These are phyloP conservation scores for Tromatobia lineatoria DNA, from an alignment of 2,888 invertebrate species.

Conservation along the genomic window DNA sequence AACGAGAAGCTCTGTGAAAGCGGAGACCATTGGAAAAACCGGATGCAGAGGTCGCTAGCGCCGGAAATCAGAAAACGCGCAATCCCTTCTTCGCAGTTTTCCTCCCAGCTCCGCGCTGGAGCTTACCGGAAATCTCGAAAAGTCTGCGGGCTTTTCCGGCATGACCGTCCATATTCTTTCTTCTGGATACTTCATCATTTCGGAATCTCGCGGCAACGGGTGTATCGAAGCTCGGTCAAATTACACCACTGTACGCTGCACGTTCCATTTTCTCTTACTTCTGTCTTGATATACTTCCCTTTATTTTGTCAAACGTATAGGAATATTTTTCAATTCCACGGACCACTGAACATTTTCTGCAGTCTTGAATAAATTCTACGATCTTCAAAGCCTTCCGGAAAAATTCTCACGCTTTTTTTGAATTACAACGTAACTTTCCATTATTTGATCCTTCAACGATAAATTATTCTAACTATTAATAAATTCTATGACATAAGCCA, in stretches of 20 bases:
- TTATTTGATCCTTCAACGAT: neutral
- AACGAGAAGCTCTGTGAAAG: constrained; percentile 54
- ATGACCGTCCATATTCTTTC: constrained; percentile 63
- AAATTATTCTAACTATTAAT: neutral
- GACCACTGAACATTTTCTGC: constrained; percentile 12
- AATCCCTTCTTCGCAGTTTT: constrained; percentile 29
- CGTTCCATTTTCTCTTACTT: constrained; percentile 8
- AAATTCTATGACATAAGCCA: no score
- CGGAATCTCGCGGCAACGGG: neutral
- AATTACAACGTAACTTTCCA: neutral
- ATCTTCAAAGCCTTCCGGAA: neutral
- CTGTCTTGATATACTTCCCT: neutral
- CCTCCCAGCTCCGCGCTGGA: constrained; percentile 25
- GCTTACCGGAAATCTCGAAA: constrained; percentile 72
- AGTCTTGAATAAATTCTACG: constrained; percentile 8
- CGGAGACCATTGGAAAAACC: constrained; percentile 52
- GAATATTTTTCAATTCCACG: constrained; percentile 49
- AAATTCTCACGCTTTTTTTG: neutral
- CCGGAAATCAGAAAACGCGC: constrained; percentile 68
- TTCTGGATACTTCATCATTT: constrained; percentile 16
- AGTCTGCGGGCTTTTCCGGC: constrained; percentile 72
- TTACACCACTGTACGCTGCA: neutral
- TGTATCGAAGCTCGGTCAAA: constrained; percentile 7
- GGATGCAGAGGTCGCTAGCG: constrained; percentile 63
- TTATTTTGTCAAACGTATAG: constrained; percentile 5